Evolutionary conservation across 2,888 invertebrate species (phyloP).

Genomic region (Aethes cnicana): DNA sequence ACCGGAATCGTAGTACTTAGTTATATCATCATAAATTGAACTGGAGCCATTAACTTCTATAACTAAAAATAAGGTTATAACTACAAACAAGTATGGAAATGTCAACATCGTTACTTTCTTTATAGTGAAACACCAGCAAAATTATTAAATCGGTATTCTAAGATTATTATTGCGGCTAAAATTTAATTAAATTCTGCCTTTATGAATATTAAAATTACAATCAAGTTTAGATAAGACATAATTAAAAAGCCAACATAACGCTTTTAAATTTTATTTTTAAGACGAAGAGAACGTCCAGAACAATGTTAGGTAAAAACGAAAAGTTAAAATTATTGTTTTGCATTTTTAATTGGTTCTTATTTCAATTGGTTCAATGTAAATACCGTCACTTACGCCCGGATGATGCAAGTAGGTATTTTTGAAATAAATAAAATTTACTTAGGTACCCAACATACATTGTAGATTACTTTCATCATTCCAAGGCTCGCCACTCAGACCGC

Average conservation of each 20-base stretch:
- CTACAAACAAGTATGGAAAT: slow-evolving; percentile 7
- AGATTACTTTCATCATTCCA: too few species aligned
- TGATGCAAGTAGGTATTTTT: slow-evolving; percentile 24
- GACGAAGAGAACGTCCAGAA: slow-evolving; percentile 9
- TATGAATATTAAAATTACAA: slow-evolving; percentile 10
- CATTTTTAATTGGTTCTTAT: too few species aligned
- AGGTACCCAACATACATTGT: too few species aligned
- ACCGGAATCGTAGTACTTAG: slow-evolving; percentile 41
- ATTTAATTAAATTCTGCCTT: slow-evolving; percentile 16
- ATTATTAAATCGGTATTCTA: too few species aligned
- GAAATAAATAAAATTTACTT: too few species aligned
- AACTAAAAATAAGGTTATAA: not conserved
- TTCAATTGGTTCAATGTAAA: slow-evolving; percentile 13
- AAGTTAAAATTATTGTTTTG: slow-evolving; percentile 1
- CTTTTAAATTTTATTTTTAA: slow-evolving; percentile 9
- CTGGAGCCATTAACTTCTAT: slow-evolving; percentile 2
- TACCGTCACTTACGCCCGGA: not conserved
- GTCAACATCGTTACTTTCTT: slow-evolving; percentile 16
- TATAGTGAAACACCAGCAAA: slow-evolving; percentile 16
- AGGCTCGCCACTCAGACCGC: too few species aligned
- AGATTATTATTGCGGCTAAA: too few species aligned
- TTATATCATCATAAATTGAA: slow-evolving; percentile 40
- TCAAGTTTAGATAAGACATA: slow-evolving; percentile 22
- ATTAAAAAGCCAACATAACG: slow-evolving; percentile 12
- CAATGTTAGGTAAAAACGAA: slow-evolving; percentile 3